Conservation (phyloP, 2,113 vertebrate genomes). For the Aleadryas rufinucha region DNA sequence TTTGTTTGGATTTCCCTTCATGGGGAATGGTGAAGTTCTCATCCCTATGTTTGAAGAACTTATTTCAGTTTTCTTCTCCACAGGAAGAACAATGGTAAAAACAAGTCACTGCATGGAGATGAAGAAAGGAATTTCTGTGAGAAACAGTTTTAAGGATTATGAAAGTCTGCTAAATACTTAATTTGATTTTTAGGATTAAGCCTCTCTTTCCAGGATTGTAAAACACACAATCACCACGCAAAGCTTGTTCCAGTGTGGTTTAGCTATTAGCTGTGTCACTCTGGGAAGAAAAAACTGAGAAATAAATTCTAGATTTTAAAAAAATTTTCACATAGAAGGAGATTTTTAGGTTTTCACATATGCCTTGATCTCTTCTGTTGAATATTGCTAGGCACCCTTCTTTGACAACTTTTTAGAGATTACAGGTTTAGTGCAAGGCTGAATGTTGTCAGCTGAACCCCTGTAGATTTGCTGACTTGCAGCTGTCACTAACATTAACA, state of each 20-base stretch:
- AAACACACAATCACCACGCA: neutral
- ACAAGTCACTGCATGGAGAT: neutral
- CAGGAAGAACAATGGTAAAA: neutral
- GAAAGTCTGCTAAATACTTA: neutral
- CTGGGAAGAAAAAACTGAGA: neutral
- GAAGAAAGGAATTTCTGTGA: neutral
- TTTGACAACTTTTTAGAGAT: neutral
- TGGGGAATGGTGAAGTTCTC: neutral
- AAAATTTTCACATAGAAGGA: neutral
- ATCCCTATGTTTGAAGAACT: neutral
- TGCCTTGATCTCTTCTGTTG: neutral
- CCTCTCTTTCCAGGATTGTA: neutral
- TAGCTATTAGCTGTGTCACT: neutral
- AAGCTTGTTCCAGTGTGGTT: neutral
- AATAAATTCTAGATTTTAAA: neutral
- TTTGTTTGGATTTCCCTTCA: neutral
- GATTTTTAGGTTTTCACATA: neutral
- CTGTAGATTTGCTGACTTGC: neutral
- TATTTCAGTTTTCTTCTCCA: neutral
- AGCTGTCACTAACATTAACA: neutral
- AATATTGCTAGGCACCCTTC: neutral
- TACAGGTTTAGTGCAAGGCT: neutral
- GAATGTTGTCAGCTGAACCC: neutral
- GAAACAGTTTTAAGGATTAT: neutral
- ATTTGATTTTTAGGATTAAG: neutral